A percentile compares a stretch with the other conserved stretches of the same genome.
Conservation (phyloP, 2,888 invertebrate species). For the Drosophila mulleri region DNA sequence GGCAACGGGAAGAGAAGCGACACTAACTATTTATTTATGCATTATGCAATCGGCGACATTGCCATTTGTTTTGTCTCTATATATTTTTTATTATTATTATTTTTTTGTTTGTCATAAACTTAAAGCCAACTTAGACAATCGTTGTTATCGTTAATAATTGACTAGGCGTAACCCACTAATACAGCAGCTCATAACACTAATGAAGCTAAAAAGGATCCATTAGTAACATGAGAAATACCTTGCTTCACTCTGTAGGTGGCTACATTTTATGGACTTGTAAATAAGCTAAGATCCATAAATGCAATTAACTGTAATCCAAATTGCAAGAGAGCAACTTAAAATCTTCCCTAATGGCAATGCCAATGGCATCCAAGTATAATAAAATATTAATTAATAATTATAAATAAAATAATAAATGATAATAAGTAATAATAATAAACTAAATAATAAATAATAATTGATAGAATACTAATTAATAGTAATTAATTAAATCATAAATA, state of each 20-base stretch:
- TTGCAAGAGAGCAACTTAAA: no score
- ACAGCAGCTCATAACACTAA: background rate
- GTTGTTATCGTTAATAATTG: constrained; percentile 14
- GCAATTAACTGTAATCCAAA: background rate
- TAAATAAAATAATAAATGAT: no score
- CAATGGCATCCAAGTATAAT: no score
- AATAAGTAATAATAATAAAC: no score
- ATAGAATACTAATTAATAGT: no score
- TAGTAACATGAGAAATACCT: background rate
- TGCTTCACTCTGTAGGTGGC: no score
- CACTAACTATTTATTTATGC: constrained; percentile 57
- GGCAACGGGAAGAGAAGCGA: constrained; percentile 27
- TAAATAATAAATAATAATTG: no score
- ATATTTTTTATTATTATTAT: background rate
- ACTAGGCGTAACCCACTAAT: background rate
- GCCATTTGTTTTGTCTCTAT: constrained; percentile 34
- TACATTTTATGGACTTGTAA: background rate
- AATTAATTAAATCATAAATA: no score
- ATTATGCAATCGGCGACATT: constrained; percentile 68
- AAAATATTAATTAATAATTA: no score
- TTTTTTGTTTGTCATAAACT: constrained; percentile 19
- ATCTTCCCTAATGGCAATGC: no score
- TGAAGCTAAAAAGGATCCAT: background rate
- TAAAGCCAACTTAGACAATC: constrained; percentile 14
- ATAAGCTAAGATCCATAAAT: background rate